A percentile compares a stretch with the other conserved stretches of the same genome.
Conservation (phyloP, 2,888 invertebrate species). For the Tolmerus cingulatus region DNA sequence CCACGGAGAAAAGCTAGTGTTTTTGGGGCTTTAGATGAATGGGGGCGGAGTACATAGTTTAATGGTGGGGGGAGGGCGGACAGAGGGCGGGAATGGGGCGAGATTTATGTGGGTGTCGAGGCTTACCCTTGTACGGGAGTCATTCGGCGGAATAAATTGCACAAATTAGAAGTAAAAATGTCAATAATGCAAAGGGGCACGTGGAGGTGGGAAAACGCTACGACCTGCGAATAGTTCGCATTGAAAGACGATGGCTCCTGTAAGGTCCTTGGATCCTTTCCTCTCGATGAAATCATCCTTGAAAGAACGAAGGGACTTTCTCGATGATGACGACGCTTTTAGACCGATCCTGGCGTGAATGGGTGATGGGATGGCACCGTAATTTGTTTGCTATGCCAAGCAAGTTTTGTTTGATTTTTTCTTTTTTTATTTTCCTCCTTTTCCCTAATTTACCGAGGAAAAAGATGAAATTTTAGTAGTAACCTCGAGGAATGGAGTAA, state of each 20-base stretch:
- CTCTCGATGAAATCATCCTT: background rate
- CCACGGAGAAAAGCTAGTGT: background rate
- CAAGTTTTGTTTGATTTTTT: background rate
- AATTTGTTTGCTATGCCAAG: background rate
- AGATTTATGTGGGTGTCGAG: conserved; percentile 14
- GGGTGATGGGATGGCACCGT: background rate
- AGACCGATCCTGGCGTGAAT: background rate
- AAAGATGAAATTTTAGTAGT: background rate
- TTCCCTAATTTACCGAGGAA: background rate
- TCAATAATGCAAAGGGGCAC: background rate
- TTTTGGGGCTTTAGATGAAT: background rate
- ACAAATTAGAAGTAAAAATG: conserved; percentile 27
- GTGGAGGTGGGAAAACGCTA: background rate
- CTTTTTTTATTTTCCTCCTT: too few species aligned
- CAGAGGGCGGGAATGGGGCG: background rate
- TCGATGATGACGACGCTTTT: background rate
- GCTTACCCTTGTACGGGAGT: background rate
- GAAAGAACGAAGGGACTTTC: background rate
- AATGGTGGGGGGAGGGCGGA: background rate
- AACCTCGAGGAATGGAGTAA: background rate
- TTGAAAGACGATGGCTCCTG: background rate
- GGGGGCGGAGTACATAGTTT: background rate
- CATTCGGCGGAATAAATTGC: conserved; percentile 3
- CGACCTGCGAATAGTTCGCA: background rate
- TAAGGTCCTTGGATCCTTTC: background rate